Base-by-base conservation (phyloP, 2,797 vertebrate species). In the Amphiprion clarkii region DNA sequence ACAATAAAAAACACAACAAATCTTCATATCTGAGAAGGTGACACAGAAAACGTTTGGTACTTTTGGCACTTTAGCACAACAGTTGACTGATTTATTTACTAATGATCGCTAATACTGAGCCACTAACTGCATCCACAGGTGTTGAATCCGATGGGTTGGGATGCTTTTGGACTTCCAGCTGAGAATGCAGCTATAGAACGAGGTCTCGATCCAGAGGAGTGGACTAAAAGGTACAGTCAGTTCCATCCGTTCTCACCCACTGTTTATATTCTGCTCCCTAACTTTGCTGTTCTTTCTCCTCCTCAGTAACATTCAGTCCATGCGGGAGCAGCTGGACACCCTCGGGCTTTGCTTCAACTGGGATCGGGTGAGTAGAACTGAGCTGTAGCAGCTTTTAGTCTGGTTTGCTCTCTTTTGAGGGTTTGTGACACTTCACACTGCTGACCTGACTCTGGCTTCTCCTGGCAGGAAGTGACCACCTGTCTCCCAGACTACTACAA, bases 141-240 rank as follows among this genome's bases (percentile, higher is more conserved):
- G 71, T 92, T 99, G 74, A 98, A 99, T 91, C 98, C 98, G 0
- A 99, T 99, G 96, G 98, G 98, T n/a, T 99, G 98, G 98, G 98
- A 99, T 8, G 97, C 98, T 0, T 99, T 99, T 71, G 98, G 98
- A 31, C 95, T 99, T 51, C 98, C 98, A 46, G 98, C 98, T 0
- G 98, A 99, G 91, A 99, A 99, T 19, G 98, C 98, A 25, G 98
- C 98, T 2, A 96, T 99, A 7, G 97, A 99, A 74, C 95, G 95
- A 78, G 93, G 94, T 6, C 94, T 98, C 0, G 96, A 97, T 86
- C 98, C 98, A 6, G 96, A 96, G 83, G 95, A 94, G 21, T 99
- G 98, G 98, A 99, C 98, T 0, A 95, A 93, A 71, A 97, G 97
- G 98, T 97, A 86, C 9, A 10, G 2, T 0, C 10, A 33, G 3